These are phyloP conservation scores for Byasa hedistus DNA, from an alignment of 2,888 invertebrate genomes.

Conservation along the genomic window DNA sequence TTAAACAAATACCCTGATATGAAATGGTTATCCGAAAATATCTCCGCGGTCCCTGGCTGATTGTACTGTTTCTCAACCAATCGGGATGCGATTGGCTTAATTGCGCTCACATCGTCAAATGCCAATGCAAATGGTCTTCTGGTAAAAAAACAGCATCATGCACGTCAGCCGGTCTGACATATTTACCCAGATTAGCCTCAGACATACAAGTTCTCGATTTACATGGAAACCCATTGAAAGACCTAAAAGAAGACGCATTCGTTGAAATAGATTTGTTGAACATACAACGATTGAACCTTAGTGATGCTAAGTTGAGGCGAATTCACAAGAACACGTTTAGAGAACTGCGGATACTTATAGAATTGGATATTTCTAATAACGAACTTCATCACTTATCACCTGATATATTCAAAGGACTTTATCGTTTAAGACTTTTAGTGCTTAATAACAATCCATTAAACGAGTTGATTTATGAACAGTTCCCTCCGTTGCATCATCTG, in stretches of 20 bases:
- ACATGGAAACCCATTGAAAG: slow-evolving; percentile 87
- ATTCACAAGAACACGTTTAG: slow-evolving; percentile 90
- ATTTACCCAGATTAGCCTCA: slow-evolving; percentile 81
- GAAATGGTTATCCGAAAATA: slow-evolving; percentile 66
- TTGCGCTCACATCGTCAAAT: slow-evolving; percentile 85
- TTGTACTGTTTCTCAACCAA: slow-evolving; percentile 50
- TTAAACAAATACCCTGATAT: slow-evolving; percentile 47
- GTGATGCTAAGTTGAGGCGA: slow-evolving; percentile 85
- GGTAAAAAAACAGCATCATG: slow-evolving; percentile 95
- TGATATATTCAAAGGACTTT: slow-evolving; percentile 90
- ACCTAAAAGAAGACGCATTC: slow-evolving; percentile 87
- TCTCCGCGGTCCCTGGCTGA: slow-evolving; percentile 54
- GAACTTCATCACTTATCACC: slow-evolving; percentile 85
- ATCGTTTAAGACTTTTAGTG: slow-evolving; percentile 86
- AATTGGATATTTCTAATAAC: slow-evolving; percentile 92
- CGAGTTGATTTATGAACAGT: slow-evolving; percentile 86
- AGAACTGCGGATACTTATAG: slow-evolving; percentile 90
- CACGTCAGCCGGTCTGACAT: slow-evolving; percentile 85
- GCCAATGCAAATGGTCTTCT: slow-evolving; percentile 94
- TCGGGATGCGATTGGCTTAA: slow-evolving; percentile 87
- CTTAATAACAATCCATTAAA: slow-evolving; percentile 91
- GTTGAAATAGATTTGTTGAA: slow-evolving; percentile 89
- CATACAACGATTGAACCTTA: slow-evolving; percentile 90
- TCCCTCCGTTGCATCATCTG: slow-evolving; percentile 89
- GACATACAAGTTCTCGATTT: slow-evolving; percentile 87